Percentiles rank a stretch among this genome's conserved stretches.
Conservation (phyloP, 2,797 vertebrate genomes). For the Sebastes iracundus region DNA sequence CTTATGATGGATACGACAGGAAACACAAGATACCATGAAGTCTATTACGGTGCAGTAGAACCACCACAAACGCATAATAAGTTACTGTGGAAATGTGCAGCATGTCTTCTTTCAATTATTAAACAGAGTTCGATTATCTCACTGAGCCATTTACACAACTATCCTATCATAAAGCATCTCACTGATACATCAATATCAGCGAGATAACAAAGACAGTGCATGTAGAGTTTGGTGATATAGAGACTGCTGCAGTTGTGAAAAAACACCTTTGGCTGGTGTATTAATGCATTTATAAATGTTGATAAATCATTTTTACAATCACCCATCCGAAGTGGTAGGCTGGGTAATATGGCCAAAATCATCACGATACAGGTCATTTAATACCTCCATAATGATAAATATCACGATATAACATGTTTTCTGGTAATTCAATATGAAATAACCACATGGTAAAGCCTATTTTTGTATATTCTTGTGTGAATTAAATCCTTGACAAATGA, state of each 20-base stretch:
- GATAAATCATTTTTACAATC: not conserved
- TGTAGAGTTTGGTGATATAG: not conserved
- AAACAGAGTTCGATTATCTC: constrained; percentile 14
- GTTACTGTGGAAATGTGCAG: not conserved
- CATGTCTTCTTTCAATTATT: constrained; percentile 26
- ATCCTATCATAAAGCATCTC: not conserved
- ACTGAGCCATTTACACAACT: not conserved
- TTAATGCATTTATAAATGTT: not conserved
- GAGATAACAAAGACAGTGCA: not conserved
- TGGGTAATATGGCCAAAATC: too few relatives aligned
- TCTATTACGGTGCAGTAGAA: not conserved
- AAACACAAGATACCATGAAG: not conserved
- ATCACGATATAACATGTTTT: too few relatives aligned
- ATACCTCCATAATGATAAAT: too few relatives aligned
- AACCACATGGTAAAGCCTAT: too few relatives aligned
- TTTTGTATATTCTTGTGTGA: too few relatives aligned
- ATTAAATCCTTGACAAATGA: too few relatives aligned
- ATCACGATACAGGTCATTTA: too few relatives aligned
- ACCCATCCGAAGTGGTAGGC: not conserved
- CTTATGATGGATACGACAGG: not conserved
- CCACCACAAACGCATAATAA: not conserved
- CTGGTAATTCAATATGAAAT: too few relatives aligned
- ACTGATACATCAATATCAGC: not conserved
- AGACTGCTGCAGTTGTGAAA: not conserved
- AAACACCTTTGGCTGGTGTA: not conserved